phyloP scores from a whole-genome alignment of 2,888 invertebrate genomes.

The Eutolmus rufibarbis region DNA sequence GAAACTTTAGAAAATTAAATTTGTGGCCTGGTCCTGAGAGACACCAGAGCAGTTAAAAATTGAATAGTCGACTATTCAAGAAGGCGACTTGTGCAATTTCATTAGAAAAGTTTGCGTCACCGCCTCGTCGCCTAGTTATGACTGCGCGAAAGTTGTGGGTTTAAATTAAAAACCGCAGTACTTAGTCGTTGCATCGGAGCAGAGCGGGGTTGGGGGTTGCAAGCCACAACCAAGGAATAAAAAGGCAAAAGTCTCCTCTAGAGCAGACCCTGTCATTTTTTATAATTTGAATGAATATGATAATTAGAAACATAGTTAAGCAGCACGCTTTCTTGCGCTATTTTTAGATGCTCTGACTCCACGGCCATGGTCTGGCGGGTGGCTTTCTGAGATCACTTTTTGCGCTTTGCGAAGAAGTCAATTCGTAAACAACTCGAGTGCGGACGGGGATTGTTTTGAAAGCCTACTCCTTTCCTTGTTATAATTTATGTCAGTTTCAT shows the following conservation, averaged over 20 bases:
- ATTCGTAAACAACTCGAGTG: background rate
- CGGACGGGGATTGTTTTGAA: background rate
- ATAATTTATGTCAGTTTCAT: background rate
- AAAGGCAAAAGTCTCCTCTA: background rate
- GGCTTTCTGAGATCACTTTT: background rate
- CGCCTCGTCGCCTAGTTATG: background rate
- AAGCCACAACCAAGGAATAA: background rate
- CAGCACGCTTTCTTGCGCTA: background rate
- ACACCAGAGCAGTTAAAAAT: background rate
- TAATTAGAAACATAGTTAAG: background rate
- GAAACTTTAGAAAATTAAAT: background rate
- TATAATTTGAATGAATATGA: background rate
- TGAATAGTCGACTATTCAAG: background rate
- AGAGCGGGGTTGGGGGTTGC: background rate
- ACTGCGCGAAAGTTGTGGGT: background rate
- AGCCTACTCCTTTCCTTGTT: background rate
- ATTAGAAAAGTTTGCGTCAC: background rate
- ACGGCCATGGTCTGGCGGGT: background rate
- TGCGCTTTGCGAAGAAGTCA: background rate
- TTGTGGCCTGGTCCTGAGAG: background rate
- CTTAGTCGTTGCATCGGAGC: background rate
- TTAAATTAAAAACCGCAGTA: background rate
- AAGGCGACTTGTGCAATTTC: background rate
- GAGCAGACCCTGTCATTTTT: background rate
- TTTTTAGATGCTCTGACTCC: background rate